Conservation (phyloP, 2,888 invertebrate species). For the Cephus nigrinus region DNA sequence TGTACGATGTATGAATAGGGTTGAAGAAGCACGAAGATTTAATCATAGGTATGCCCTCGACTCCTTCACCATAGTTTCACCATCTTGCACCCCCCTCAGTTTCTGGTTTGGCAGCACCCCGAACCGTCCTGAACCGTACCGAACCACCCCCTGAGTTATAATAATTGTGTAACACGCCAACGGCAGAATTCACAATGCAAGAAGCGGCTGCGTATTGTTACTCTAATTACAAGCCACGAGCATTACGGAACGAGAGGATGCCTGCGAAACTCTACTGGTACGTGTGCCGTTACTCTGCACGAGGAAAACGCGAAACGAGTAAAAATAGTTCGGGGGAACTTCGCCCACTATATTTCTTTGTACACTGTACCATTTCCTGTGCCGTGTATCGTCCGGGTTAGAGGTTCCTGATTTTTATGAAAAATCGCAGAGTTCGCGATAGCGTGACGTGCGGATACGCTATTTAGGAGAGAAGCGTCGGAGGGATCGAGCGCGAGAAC, state of each 20-base stretch:
- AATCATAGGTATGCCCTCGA: neutral
- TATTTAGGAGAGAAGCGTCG: neutral
- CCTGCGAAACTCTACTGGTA: neutral
- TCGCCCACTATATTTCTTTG: neutral
- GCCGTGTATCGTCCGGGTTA: neutral
- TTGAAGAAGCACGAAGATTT: neutral
- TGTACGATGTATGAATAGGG: neutral
- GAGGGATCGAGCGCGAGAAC: neutral
- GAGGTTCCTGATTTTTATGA: neutral
- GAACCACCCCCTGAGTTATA: constrained; percentile 33
- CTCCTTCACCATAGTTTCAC: neutral
- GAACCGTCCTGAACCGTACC: neutral
- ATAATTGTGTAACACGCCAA: constrained; percentile 45
- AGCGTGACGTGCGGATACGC: neutral
- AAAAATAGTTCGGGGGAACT: no score
- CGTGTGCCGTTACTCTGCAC: neutral
- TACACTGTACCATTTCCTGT: neutral
- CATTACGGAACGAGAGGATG: constrained; percentile 17
- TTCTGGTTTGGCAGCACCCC: neutral
- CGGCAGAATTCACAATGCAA: constrained; percentile 41
- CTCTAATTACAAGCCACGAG: constrained; percentile 46
- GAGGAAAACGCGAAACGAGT: no score
- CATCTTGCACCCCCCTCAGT: neutral
- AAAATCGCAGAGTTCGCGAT: neutral
- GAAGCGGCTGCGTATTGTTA: constrained; percentile 39